Evolutionary conservation across 2,113 vertebrate genomes (phyloP).

Genomic region (Geothlypis trichas): DNA sequence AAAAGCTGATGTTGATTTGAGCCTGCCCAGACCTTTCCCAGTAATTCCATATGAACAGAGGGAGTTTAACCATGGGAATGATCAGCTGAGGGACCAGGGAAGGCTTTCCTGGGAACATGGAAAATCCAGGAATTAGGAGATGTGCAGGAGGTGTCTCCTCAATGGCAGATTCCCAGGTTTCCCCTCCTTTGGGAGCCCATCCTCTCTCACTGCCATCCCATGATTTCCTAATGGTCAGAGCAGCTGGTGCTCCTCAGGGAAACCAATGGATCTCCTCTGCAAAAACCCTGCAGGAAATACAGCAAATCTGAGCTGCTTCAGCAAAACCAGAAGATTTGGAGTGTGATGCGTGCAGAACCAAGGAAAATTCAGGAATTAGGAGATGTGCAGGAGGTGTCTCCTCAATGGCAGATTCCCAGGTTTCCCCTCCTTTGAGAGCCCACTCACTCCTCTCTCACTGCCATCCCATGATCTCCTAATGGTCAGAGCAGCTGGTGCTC

Average conservation of each 20-base stretch:
- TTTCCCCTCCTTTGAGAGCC: rapidly evolving
- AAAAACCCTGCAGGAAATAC: background rate
- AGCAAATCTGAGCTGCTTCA: background rate
- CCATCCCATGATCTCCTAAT: background rate
- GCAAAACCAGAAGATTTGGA: background rate
- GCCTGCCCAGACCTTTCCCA: background rate
- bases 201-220: background rate
- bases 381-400: background rate
- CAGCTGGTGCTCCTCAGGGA: background rate
- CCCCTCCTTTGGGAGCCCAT: rapidly evolving
- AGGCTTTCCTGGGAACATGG: background rate
- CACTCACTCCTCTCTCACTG: background rate
- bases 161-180: rapidly evolving
- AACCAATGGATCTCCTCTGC: background rate
- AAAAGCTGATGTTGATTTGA: background rate
- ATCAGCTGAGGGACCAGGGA: background rate
- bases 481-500: background rate
- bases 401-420: rapidly evolving
- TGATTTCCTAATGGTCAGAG: background rate
- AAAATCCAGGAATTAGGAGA: background rate
- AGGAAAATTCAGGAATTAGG: background rate
- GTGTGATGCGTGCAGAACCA: background rate
- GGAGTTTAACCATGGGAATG: background rate
- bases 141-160: background rate
- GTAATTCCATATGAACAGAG: background rate